Evolutionary conservation across 92 coral and sea anemone species (phyloP).

Genomic region (Palythoa grandis): DNA sequence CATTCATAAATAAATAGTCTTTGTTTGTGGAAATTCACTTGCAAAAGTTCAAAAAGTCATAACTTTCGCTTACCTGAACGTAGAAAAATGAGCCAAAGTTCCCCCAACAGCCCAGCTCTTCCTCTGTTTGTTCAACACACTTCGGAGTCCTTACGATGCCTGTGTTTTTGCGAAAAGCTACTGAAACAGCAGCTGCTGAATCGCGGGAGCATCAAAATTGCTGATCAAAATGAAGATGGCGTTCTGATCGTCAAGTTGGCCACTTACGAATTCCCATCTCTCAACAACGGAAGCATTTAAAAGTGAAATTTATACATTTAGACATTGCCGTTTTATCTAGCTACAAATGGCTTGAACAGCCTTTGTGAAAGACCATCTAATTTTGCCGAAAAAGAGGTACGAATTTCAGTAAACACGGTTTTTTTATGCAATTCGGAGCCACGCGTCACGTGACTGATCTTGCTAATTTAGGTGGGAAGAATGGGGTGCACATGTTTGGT

Average conservation of each 20-base stretch:
- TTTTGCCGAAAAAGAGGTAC: not conserved
- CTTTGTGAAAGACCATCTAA: not conserved
- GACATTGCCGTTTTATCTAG: not conserved
- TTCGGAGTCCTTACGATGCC: not conserved
- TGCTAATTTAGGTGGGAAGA: slow-evolving; percentile 54
- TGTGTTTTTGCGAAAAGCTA: slow-evolving; percentile 3
- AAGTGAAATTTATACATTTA: not conserved
- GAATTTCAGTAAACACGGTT: not conserved
- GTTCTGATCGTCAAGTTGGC: slow-evolving; percentile 3
- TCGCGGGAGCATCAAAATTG: not conserved
- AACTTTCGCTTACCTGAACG: slow-evolving; percentile 10
- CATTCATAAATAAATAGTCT: not conserved
- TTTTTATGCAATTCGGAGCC: not conserved
- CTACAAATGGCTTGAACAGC: not conserved
- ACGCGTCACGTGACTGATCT: slow-evolving; percentile 1
- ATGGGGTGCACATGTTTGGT: slow-evolving; percentile 51
- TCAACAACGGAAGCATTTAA: not conserved
- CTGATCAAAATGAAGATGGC: not conserved
- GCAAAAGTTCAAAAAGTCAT: not conserved
- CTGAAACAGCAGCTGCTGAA: not conserved
- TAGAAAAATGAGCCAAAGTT: slow-evolving; percentile 22
- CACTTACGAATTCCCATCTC: not conserved
- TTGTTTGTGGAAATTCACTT: slow-evolving; percentile 20
- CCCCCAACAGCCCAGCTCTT: slow-evolving; percentile 7
- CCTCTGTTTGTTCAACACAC: not conserved